Evolutionary conservation across 2,797 vertebrate species (phyloP).

Genomic region (Peromyscus attwateri): DNA sequence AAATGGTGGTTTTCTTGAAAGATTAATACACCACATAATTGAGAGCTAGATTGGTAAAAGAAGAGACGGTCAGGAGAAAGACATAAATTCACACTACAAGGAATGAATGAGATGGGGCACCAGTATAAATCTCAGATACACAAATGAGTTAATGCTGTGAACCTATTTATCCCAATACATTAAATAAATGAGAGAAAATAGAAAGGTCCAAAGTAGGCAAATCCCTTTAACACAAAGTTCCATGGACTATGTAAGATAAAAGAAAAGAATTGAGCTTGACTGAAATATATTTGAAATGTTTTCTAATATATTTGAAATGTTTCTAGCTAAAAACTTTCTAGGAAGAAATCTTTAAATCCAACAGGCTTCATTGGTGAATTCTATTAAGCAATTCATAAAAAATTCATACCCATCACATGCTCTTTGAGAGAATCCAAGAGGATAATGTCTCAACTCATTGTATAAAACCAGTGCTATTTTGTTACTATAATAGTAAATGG

Average conservation of each 20-base stretch:
- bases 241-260: not conserved
- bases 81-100: not conserved
- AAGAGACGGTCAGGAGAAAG: not conserved
- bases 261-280: not conserved
- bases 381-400: not conserved
- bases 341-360: not conserved
- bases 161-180: not conserved
- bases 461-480: not conserved
- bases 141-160: not conserved
- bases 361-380: conserved; percentile 6
- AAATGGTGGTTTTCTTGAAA: not conserved
- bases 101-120: not conserved
- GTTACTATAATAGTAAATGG: not conserved
- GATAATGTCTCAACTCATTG: not conserved
- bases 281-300: not conserved
- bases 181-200: not conserved
- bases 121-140: not conserved
- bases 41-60: not conserved
- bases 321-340: not conserved
- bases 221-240: not conserved
- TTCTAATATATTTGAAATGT: too few species aligned
- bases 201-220: not conserved
- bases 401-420: not conserved
- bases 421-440: conserved; percentile 13
- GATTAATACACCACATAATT: not conserved